phyloP scores from a whole-genome alignment of 1,140 invertebrate species.

The Drosophila aff. region DNA sequence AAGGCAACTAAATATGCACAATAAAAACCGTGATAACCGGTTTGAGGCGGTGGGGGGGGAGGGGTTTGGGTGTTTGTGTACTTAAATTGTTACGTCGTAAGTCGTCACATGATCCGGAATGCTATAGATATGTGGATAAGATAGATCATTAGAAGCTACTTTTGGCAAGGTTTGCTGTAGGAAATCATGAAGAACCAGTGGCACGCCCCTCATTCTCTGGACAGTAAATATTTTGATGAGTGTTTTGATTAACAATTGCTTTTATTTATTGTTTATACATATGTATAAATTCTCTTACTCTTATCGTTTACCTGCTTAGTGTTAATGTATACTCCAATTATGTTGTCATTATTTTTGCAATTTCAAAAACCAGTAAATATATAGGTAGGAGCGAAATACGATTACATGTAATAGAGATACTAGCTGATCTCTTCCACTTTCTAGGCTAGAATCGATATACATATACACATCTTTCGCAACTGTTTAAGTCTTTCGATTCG shows the following conservation, averaged over 20 bases:
- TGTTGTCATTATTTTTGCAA: conserved; percentile 26
- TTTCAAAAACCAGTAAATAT: conserved; percentile 31
- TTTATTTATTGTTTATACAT: conserved; percentile 52
- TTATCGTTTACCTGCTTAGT: conserved; percentile 32
- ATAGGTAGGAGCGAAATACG: conserved; percentile 15
- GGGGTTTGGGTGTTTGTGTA: not conserved
- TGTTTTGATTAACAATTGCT: conserved; percentile 71
- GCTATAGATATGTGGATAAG: conserved; percentile 4
- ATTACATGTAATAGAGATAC: conserved; percentile 7
- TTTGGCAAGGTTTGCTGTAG: conserved; percentile 12
- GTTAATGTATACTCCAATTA: conserved; percentile 36
- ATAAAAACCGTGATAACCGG: conserved; percentile 45
- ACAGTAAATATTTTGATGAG: conserved; percentile 36
- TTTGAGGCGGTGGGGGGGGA: conserved; percentile 18
- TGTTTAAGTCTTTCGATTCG: conserved; percentile 35
- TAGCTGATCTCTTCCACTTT: conserved; percentile 14
- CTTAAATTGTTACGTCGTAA: not conserved
- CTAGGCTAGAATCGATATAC: conserved; percentile 11
- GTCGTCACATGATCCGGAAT: conserved; percentile 34
- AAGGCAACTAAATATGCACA: conserved; percentile 40
- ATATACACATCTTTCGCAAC: conserved; percentile 22
- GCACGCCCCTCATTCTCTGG: conserved; percentile 7
- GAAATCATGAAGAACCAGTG: not conserved
- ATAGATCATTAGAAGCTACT: not conserved
- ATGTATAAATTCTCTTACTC: conserved; percentile 52